Percentiles rank a stretch among this genome's conserved stretches.
These are phyloP conservation scores for Apis mellifera DNA, from an alignment of 1,140 invertebrate genomes.

Conservation along the genomic window Amel_HAv3.1 CM009932.2:8681501-8682000, in stretches of 20 bases:
- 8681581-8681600: slow-evolving; percentile 30
- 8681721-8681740: slow-evolving; percentile 29
- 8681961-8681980: not conserved
- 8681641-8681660: not conserved
- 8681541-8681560: slow-evolving; percentile 40
- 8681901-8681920: slow-evolving; percentile 13
- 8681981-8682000: not conserved
- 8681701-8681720: not conserved
- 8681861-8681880: too few species aligned
- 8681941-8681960: not conserved
- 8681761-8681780: slow-evolving; percentile 12
- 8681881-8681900: not conserved
- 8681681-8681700: slow-evolving; percentile 32
- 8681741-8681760: slow-evolving; percentile 22
- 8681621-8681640: not conserved
- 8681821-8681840: too few species aligned
- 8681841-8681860: not conserved
- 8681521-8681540: slow-evolving; percentile 34
- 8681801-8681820: slow-evolving; percentile 13
- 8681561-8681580: slow-evolving; percentile 64
- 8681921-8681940: not conserved
- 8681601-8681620: slow-evolving; percentile 17
- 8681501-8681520: not conserved
- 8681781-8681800: not conserved
- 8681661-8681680: slow-evolving; percentile 8